Evolutionary conservation across 2,888 invertebrate genomes (phyloP).

Genomic region (Agrenia bidenticulata): DNA sequence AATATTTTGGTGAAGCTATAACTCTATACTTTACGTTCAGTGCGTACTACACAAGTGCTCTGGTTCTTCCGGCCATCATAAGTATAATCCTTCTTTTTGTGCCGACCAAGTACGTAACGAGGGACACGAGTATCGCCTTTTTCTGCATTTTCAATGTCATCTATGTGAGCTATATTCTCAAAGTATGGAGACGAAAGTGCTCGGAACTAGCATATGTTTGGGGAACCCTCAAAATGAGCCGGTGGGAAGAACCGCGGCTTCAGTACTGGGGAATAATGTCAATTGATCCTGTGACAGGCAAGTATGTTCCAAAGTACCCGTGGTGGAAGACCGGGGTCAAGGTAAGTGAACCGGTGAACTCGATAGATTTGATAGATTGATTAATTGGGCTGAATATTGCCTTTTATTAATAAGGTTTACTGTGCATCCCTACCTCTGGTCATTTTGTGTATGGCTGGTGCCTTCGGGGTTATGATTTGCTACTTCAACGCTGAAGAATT

Average conservation of each 20-base stretch:
- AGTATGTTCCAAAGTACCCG: slow-evolving; percentile 19
- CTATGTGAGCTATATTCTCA: slow-evolving; percentile 23
- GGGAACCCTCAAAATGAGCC: slow-evolving; percentile 26
- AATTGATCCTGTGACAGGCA: slow-evolving; percentile 30
- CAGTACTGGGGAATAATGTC: slow-evolving; percentile 23
- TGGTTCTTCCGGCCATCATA: slow-evolving; percentile 14
- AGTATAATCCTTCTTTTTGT: not conserved
- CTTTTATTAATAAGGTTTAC: slow-evolving; percentile 13
- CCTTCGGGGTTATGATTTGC: not conserved
- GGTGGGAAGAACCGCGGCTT: slow-evolving; percentile 29
- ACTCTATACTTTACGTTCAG: slow-evolving; percentile 34
- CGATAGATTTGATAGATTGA: not conserved
- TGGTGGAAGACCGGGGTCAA: slow-evolving; percentile 25
- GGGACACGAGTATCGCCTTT: not conserved
- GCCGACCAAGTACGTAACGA: not conserved
- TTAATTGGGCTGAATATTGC: not conserved
- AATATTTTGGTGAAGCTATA: slow-evolving; percentile 31
- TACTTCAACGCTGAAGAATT: not conserved
- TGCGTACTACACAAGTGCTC: slow-evolving; percentile 23
- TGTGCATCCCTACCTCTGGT: slow-evolving; percentile 8
- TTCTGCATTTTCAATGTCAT: slow-evolving; percentile 22
- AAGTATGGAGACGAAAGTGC: slow-evolving; percentile 28
- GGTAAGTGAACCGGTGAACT: slow-evolving; percentile 3
- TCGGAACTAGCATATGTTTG: slow-evolving; percentile 27
- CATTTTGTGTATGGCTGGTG: not conserved